These are phyloP conservation scores for Pteropus rufus DNA, from an alignment of 2,797 vertebrate genomes.

Conservation along the genomic window DNA sequence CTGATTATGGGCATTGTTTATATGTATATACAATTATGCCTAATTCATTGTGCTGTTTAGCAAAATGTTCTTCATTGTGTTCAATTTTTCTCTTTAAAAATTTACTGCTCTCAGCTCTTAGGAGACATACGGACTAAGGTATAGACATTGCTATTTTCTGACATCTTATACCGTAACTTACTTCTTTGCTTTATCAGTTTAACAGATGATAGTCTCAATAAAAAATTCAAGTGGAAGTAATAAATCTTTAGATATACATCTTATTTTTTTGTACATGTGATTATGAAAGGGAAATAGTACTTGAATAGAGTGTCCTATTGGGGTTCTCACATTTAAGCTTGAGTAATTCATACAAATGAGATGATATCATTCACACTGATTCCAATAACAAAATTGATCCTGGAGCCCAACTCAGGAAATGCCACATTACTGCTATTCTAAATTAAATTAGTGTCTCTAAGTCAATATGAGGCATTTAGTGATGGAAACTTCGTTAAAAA, in stretches of 20 bases:
- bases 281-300: neutral
- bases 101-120: slow-evolving; percentile 98
- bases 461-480: neutral
- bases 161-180: slow-evolving; percentile 73
- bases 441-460: neutral
- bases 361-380: neutral
- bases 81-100: slow-evolving; percentile 87
- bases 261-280: neutral
- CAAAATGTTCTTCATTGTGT: slow-evolving; percentile 82
- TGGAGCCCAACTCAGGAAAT: neutral
- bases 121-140: slow-evolving; percentile 99
- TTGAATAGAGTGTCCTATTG: neutral
- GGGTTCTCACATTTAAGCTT: neutral
- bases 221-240: slow-evolving; percentile 50
- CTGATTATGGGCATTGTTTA: slow-evolving; percentile 58
- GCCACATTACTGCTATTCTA: neutral
- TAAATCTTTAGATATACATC: neutral
- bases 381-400: neutral
- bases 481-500: neutral
- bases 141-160: slow-evolving; percentile 83
- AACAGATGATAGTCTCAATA: slow-evolving; percentile 50
- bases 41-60: slow-evolving; percentile 72
- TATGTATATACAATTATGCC: neutral
- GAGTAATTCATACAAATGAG: neutral
- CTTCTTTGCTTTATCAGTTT: slow-evolving; percentile 58